phyloP scores from a whole-genome alignment of 2,113 vertebrate genomes.

The Indicator maculatus region DNA sequence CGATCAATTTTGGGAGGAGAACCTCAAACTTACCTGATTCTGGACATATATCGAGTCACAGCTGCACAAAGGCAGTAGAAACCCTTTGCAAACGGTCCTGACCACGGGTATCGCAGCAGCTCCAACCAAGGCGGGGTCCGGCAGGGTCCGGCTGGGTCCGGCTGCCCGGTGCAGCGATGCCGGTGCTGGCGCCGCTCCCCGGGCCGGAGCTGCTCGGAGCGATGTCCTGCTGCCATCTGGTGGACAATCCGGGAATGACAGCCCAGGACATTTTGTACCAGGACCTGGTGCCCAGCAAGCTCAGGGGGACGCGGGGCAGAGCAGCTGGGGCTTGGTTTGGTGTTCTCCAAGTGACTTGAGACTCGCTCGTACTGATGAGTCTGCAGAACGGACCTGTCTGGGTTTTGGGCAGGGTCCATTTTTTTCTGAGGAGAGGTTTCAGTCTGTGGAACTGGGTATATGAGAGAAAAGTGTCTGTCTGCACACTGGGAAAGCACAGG shows the following conservation, averaged over 20 bases:
- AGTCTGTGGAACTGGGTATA: fast-evolving
- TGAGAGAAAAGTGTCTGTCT: fast-evolving
- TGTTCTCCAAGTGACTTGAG: too few species aligned
- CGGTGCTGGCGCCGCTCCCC: neutral
- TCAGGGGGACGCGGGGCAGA: neutral
- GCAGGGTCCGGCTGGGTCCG: neutral
- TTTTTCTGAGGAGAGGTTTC: neutral
- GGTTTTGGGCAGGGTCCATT: too few species aligned
- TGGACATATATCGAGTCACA: neutral
- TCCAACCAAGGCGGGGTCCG: neutral
- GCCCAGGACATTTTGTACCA: neutral
- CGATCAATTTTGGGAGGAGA: neutral
- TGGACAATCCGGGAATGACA: neutral
- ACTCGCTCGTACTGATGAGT: fast-evolving
- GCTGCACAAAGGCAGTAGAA: neutral
- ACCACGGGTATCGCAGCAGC: neutral
- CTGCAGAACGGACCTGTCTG: neutral
- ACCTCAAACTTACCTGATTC: neutral
- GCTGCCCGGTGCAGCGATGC: neutral
- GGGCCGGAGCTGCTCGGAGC: neutral
- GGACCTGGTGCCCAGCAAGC: neutral
- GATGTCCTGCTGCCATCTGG: neutral
- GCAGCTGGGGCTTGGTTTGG: too few species aligned
- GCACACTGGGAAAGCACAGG: fast-evolving
- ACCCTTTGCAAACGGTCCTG: neutral